Percentiles rank a stretch among this genome's conserved stretches.
Conservation (phyloP, 2,797 vertebrate species). For the Sebastes kiyomatsui region DNA sequence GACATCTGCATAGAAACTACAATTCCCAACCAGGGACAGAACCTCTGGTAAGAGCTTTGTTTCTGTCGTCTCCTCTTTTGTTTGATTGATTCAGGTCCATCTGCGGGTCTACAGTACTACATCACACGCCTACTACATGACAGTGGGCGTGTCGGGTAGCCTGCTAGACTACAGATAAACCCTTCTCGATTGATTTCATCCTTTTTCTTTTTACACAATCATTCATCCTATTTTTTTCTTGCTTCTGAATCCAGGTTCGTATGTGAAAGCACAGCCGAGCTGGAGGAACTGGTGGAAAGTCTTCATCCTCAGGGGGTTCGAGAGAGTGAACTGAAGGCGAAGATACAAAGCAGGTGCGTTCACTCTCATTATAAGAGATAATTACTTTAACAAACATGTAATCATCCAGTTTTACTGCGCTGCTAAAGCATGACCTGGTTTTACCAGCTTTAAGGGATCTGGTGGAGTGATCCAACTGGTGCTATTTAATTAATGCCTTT, state of each 20-base stretch:
- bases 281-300: constrained; percentile 91
- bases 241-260: constrained; percentile 86
- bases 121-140: too few relatives aligned
- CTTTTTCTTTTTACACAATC: neutral
- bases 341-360: constrained; percentile 88
- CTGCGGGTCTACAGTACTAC: neutral
- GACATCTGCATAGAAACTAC: constrained; percentile 91
- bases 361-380: neutral
- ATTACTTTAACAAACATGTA: neutral
- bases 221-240: neutral
- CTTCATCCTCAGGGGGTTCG: constrained; percentile 93
- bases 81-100: neutral
- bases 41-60: constrained; percentile 88
- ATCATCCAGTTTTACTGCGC: neutral
- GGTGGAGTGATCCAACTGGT: neutral
- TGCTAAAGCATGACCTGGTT: neutral
- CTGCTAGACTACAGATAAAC: too few relatives aligned
- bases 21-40: constrained; percentile 94
- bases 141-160: too few relatives aligned
- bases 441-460: neutral
- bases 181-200: neutral
- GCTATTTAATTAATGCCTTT: neutral
- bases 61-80: neutral
- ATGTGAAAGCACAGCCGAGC: constrained; percentile 89
- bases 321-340: constrained; percentile 91